Base-by-base conservation (phyloP, 53 echinoderm and acorn worm genomes). In the Mesocentrotus franciscanus region DNA sequence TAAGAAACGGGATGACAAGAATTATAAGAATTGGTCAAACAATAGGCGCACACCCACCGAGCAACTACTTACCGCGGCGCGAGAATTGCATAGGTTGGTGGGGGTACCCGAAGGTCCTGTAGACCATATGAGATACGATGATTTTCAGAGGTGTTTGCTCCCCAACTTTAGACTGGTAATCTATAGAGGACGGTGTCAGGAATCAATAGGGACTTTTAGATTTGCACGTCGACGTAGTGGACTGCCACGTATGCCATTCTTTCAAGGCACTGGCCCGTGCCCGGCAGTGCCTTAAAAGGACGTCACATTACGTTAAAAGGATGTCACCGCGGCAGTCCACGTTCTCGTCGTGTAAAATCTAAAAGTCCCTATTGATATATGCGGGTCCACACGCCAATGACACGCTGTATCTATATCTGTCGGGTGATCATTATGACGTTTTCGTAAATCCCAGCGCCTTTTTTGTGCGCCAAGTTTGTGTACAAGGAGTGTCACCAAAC, bases 71-170 rank as follows among this genome's bases (percentile, higher is more conserved):
- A 11, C 0, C 11, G 35, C 33, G 10, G 78, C 89, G 57, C 89
- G 39, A 18, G 15, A 89, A 89, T 60, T 89, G 1, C 89, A 89
- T 18, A 12, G 14, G 10, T 6, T 58, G 34, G 89, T 58, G 1
- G 58, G 89, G 89, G 58, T 89, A 56, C 89, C 89, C 27, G 89
- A n/a, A 10, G 89, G 89, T 20, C 29, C n/a, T 57, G 89, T 89
- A 56, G 89, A 89, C 30, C 60, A 26, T 27, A n/a, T 6, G 26
- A 18, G 56, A 15, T 89, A 89, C 29, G 89, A 60, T 30, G 89
- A 57, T 8, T 89, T 89, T 89, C 89, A 89, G 33, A 55, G 26
- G 9, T 27, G 56, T 27, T 29, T 89, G 57, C 89, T 89, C 2
- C 24, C 89, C 58, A n/a, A n/a, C n/a, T n/a, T n/a, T n/a, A 89